Base-by-base conservation (phyloP, 2,113 vertebrate genomes). In the Noturus placidus region DNA sequence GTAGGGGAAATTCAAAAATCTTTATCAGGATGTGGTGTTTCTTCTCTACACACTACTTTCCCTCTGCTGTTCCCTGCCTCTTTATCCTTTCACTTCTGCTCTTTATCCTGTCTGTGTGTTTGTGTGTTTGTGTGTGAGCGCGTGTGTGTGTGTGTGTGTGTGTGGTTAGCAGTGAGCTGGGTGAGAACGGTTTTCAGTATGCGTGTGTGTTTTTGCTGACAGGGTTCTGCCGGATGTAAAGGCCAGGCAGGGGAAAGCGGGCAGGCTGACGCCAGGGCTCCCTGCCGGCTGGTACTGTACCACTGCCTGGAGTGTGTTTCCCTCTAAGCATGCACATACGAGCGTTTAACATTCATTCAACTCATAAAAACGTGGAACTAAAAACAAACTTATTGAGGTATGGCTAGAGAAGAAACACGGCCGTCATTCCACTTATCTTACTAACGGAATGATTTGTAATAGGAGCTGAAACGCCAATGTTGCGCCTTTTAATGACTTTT, bases 221-320 rank as follows among this genome's bases (percentile, higher is more conserved):
- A 92, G 91, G 91, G 88, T 50, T 59, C 83, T 90, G 86, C 88
- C 6, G 91, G 86, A 84, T 89, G 89, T 92, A 91, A 92, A 86
- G 85, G 67, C 67, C 90, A 86, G 85, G 74, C 87, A 69, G 88
- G 87, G 54, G 88, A 89, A 74, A 88, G 30, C 13, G 89, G 89
- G 87, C 88, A 87, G 35, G 27, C 56, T 72, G 82, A 74, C 82
- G 67, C 84, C 56, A 86, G 91, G 25, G 84, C 82, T 76, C 91
- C 91, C 88, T 92, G 91, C 77, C 89, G 87, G 80, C 88, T 91
- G 91, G 91, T 92, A 92, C 79, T 88, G 90, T 92, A 91, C 86
- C 35, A 79, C 87, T 90, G 79, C 61, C 83, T 91, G 87, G 57
- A 69, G 52, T 87, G 76, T 33, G 35, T 38, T 38, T n/a, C 22